Evolutionary conservation across 2,888 invertebrate genomes (phyloP), one percentile per base, ranked within the genome.

Genomic region (Metopia argyrocephala): DNA sequence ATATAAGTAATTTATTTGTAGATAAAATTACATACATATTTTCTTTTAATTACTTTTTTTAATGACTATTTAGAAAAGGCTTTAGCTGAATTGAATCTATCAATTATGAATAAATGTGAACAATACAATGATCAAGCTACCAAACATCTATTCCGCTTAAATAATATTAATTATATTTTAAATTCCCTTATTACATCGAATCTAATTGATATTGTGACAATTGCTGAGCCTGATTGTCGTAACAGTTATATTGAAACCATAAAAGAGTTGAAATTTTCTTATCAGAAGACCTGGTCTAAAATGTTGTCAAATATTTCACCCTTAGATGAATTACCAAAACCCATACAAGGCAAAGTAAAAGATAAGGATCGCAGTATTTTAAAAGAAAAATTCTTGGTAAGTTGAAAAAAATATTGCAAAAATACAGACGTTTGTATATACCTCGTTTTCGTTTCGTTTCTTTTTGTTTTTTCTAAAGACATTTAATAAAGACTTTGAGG

Each of bases 401-500:
- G 93, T 90, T 69, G 2, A 31, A 45, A 3, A 12, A 12, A 4
- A 12, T 3, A 1, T 31, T 38, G 38, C 12, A 38, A 38, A 15
- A n/a, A n/a, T n/a, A n/a, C 6, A 15, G 38, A 12, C 9, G 15
- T 0, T 1, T 20, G 28, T 66, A 52, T 20, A 27, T 23, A 61
- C 54, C 12, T 62, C 9, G 7, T 62, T 59, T 20, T 64, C 4
- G 25, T 27, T 20, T 48, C 0, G 5, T 45, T 38, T 38, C 2
- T 73, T 70, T 88, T n/a, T n/a, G n/a, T n/a, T n/a, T n/a, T n/a
- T n/a, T n/a, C n/a, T n/a, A n/a, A n/a, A 97, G 97, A 95, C 95
- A 64, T 98, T 98, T 91, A 98, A 98, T 91, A 97, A 97, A 89
- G 98, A 98, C 91, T 94, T 98, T 89, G 98, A 98, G 87, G 98